Conservation (phyloP, 2,888 invertebrate genomes). For the Drosophila monieri region DNA sequence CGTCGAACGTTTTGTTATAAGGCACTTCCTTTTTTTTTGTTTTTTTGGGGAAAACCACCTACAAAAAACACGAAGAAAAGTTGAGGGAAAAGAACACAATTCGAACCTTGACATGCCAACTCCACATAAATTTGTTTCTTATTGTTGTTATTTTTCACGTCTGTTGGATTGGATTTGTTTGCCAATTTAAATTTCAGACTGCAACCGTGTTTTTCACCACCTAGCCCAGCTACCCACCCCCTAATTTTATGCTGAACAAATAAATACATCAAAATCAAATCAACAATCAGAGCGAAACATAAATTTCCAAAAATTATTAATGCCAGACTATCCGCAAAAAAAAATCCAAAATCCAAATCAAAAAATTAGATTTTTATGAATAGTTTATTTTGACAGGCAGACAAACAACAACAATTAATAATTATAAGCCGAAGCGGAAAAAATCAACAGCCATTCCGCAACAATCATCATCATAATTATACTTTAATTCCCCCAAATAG, state of each 20-base stretch:
- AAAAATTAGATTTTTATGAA: slow-evolving; percentile 39
- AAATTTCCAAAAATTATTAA: slow-evolving; percentile 69
- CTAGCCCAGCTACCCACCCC: no score
- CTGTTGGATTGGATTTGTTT: slow-evolving; percentile 3
- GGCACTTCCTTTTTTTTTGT: slow-evolving; percentile 58
- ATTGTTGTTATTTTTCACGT: slow-evolving; percentile 11
- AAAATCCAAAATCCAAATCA: no score
- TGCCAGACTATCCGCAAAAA: slow-evolving; percentile 20
- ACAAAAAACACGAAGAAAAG: background rate
- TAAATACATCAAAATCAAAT: slow-evolving; percentile 53
- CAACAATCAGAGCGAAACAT: slow-evolving; percentile 30
- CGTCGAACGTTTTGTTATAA: slow-evolving; percentile 55
- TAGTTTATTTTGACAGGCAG: slow-evolving; percentile 62
- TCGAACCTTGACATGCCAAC: slow-evolving; percentile 63
- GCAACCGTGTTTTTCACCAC: background rate
- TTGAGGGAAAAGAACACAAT: slow-evolving; percentile 11
- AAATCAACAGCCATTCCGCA: slow-evolving; percentile 18
- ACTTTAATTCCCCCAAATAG: slow-evolving; percentile 38
- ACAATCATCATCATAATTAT: slow-evolving; percentile 65
- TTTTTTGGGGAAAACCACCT: slow-evolving; percentile 29
- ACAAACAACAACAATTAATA: slow-evolving; percentile 24
- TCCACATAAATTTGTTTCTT: slow-evolving; percentile 32
- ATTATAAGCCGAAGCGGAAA: slow-evolving; percentile 18
- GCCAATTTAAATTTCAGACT: slow-evolving; percentile 22
- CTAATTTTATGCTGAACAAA: slow-evolving; percentile 38